These are phyloP conservation scores for Melieria picta DNA, from an alignment of 2,888 invertebrate species.

Conservation along the genomic window DNA sequence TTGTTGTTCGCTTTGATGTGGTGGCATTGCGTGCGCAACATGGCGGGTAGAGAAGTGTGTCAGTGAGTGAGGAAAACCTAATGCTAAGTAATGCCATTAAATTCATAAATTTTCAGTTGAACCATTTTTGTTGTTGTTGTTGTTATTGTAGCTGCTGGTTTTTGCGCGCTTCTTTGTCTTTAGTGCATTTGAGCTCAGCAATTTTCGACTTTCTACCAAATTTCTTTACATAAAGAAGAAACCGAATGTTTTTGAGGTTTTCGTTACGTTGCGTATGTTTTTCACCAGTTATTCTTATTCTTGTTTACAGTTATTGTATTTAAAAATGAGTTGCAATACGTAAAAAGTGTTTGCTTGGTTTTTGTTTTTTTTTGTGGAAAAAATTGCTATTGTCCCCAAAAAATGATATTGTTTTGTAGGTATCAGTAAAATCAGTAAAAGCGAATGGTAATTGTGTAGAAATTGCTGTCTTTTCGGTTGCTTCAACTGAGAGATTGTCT, in stretches of 20 bases:
- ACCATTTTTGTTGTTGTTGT: slow-evolving; percentile 12
- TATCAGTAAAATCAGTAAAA: slow-evolving; percentile 1
- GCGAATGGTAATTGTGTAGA: background rate
- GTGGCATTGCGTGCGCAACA: too few relatives aligned
- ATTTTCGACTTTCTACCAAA: background rate
- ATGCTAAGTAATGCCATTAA: too few relatives aligned
- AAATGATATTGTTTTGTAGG: slow-evolving; percentile 18
- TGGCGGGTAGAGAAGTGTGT: too few relatives aligned
- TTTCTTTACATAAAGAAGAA: slow-evolving; percentile 41
- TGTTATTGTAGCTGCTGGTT: background rate
- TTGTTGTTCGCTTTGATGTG: too few relatives aligned
- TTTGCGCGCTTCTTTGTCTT: too few relatives aligned
- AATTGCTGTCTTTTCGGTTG: slow-evolving; percentile 8
- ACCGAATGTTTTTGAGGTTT: slow-evolving; percentile 48
- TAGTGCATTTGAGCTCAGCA: too few relatives aligned
- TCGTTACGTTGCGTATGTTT: slow-evolving; percentile 18
- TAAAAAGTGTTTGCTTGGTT: background rate
- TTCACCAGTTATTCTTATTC: slow-evolving; percentile 8
- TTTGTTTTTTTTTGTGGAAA: slow-evolving; percentile 20
- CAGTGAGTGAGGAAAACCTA: too few relatives aligned
- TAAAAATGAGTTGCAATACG: slow-evolving; percentile 27
- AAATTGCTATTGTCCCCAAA: slow-evolving; percentile 35
- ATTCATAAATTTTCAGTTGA: too few relatives aligned
- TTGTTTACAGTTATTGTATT: slow-evolving; percentile 17
- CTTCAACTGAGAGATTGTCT: slow-evolving; percentile 41